Conservation (phyloP, 1,140 invertebrate genomes). For the Arctopsyche grandis region DNA sequence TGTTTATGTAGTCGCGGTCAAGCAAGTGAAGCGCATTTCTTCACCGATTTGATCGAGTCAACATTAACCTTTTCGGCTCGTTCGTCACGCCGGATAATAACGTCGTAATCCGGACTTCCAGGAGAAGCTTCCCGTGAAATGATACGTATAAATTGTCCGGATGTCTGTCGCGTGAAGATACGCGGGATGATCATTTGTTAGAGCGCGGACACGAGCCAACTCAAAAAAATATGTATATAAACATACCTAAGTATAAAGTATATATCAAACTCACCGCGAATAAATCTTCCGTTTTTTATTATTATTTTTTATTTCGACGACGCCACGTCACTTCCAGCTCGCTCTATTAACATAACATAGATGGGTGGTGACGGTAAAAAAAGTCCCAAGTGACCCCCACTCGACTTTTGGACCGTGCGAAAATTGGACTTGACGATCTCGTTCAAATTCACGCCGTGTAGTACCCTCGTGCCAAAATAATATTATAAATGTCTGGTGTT, state of each 20-base stretch:
- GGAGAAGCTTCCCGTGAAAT: constrained; percentile 37
- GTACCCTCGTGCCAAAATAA: no score
- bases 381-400: neutral
- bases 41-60: neutral
- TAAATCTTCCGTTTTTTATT: constrained; percentile 17
- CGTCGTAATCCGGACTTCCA: constrained; percentile 40
- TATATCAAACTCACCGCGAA: neutral
- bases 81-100: constrained; percentile 41
- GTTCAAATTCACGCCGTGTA: no score
- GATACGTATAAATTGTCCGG: constrained; percentile 45
- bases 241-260: no score
- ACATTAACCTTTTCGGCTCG: constrained; percentile 12
- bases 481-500: no score
- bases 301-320: neutral
- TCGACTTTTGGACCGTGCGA: neutral
- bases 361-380: neutral
- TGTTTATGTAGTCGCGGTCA: neutral
- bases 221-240: constrained; percentile 20
- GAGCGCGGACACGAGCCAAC: neutral
- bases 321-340: neutral
- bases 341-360: constrained; percentile 3
- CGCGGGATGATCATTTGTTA: constrained; percentile 48
- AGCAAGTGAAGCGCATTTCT: neutral
- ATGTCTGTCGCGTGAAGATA: constrained; percentile 43
- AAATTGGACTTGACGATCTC: neutral